A percentile compares a stretch with the other conserved stretches of the same genome.
Conservation (phyloP, 2,113 vertebrate species). For the Poicephalus meyeri region DNA sequence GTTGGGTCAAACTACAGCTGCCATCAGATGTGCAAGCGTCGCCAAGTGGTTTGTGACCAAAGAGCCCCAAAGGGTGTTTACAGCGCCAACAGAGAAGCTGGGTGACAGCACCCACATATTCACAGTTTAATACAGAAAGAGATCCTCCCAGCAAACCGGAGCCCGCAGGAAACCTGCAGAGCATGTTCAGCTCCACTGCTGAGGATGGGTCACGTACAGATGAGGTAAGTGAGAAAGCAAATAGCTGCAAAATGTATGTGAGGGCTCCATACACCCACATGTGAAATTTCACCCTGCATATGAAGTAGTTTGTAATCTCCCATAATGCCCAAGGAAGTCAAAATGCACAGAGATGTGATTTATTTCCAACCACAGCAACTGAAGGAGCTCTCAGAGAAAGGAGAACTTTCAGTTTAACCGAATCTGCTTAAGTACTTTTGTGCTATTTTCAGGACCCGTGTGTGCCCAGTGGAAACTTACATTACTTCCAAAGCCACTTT, state of each 20-base stretch:
- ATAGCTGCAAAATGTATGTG: neutral
- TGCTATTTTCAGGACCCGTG: neutral
- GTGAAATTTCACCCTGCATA: conserved; percentile 1
- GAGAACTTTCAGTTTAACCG: neutral
- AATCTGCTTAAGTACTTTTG: neutral
- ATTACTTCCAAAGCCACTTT: neutral
- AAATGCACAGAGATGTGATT: conserved; percentile 11
- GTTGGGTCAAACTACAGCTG: neutral
- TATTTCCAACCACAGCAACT: neutral
- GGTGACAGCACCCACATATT: neutral
- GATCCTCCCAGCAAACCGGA: neutral
- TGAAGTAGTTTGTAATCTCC: neutral
- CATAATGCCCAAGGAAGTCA: neutral
- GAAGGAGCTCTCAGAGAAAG: neutral
- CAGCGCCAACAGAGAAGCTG: neutral
- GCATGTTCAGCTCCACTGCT: neutral
- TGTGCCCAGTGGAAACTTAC: neutral
- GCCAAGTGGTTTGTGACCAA: neutral
- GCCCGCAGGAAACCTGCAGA: neutral
- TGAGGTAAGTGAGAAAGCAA: conserved; percentile 34
- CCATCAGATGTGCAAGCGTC: accelerated
- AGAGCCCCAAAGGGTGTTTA: neutral
- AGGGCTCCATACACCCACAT: conserved; percentile 15
- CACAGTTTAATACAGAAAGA: neutral
- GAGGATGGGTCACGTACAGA: neutral